phyloP scores from a whole-genome alignment of 1,140 invertebrate species.

The Rhagoletis zephyria region DNA sequence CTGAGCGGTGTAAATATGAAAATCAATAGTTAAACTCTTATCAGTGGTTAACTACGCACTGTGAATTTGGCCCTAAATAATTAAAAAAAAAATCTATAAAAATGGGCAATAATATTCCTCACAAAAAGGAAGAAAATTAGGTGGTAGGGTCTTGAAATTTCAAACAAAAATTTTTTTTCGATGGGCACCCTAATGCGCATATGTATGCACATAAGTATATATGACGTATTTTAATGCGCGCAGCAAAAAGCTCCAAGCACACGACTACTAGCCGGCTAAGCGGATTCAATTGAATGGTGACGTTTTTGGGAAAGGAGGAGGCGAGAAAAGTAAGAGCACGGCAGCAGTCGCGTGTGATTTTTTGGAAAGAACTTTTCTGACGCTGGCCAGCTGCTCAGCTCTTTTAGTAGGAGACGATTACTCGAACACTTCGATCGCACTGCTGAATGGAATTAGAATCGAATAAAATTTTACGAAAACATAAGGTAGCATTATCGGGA shows the following conservation, averaged over 20 bases:
- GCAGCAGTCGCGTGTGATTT: background rate
- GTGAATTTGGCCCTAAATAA: too few relatives aligned
- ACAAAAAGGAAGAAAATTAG: too few relatives aligned
- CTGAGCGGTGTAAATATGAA: too few relatives aligned
- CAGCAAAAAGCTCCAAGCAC: slow-evolving; percentile 17
- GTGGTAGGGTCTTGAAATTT: too few relatives aligned
- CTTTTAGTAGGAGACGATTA: slow-evolving; percentile 28
- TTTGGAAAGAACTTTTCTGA: slow-evolving; percentile 34
- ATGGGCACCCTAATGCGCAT: too few relatives aligned
- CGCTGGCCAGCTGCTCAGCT: background rate
- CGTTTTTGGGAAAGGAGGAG: background rate
- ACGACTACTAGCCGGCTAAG: background rate
- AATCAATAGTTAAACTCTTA: too few relatives aligned
- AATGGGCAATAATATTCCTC: too few relatives aligned
- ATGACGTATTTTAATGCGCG: background rate
- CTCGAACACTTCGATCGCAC: slow-evolving; percentile 30
- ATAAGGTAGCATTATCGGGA: background rate
- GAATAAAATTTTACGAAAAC: background rate
- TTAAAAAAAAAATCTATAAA: too few relatives aligned
- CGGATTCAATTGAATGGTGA: background rate
- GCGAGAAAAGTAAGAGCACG: background rate
- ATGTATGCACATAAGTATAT: background rate
- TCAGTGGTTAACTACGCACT: too few relatives aligned
- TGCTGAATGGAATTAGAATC: background rate
- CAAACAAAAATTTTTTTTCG: too few relatives aligned